Percentiles rank a stretch among this genome's conserved stretches.
phyloP scores from a whole-genome alignment of 2,888 invertebrate species.

The Ptilodon capucinus region DNA sequence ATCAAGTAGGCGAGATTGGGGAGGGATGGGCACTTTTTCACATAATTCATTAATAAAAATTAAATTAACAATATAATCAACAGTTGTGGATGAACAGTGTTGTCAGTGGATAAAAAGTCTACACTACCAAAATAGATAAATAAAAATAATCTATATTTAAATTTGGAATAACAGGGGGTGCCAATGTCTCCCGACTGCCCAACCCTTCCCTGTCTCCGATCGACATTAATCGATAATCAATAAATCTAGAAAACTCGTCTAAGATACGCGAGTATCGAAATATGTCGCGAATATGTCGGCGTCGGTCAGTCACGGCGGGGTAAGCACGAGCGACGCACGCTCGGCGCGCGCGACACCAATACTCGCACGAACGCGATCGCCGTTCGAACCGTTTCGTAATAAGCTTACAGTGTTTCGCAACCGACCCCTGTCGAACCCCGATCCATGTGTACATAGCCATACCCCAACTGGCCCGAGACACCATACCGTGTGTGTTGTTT shows the following conservation, averaged over 20 bases:
- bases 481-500: conserved; percentile 26
- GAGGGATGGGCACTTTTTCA: too few species aligned
- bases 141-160: too few species aligned
- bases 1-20: too few species aligned
- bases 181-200: too few species aligned
- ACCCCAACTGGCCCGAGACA: conserved; percentile 22
- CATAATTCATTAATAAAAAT: too few species aligned
- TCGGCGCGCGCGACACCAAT: conserved; percentile 36
- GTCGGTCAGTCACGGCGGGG: conserved; percentile 42
- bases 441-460: conserved; percentile 43
- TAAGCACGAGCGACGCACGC: conserved; percentile 46
- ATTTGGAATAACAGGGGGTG: too few species aligned
- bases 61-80: too few species aligned
- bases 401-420: conserved; percentile 38
- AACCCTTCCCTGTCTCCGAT: too few species aligned
- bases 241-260: neutral
- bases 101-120: too few species aligned
- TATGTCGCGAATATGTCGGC: conserved; percentile 10
- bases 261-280: conserved; percentile 23
- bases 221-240: conserved; percentile 12
- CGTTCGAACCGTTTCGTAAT: conserved; percentile 59
- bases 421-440: conserved; percentile 44
- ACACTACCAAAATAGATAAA: too few species aligned
- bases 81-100: too few species aligned
- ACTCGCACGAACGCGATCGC: conserved; percentile 34